Evolutionary conservation across 2,888 invertebrate genomes (phyloP), one percentile per base, ranked within the genome.

Genomic region (Cetonia aurata): DNA sequence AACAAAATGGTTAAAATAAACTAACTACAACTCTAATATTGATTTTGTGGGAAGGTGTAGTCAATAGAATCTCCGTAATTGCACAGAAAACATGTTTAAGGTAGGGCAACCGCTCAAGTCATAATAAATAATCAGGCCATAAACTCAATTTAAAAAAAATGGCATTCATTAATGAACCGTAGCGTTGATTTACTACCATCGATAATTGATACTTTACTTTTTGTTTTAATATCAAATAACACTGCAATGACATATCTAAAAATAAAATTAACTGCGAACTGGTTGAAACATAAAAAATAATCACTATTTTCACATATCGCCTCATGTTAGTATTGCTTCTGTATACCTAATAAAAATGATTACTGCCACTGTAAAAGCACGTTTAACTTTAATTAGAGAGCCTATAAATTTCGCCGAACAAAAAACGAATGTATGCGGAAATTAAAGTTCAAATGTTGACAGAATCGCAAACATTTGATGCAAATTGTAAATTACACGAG

Each of bases 401-500:
- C 41, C 33, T 50, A 65, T 65, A 50, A 65, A 65, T 65, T 65
- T 65, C 17, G n/a, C 19, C 3, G 12, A 37, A 37, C 1, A 65
- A 50, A 65, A 65, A 37, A 65, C 50, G 62, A 65, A 37, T 65
- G 50, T 41, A 50, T 17, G 41, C 17, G 62, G 41, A 65, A 65
- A 65, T 37, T 65, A 65, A 65, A 50, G 62, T 50, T 65, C 62
- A 65, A 65, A 41, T 50, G 50, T 48, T 50, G 62, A 65, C 33
- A 37, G 62, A 65, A 37, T 65, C 50, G 33, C 50, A 65, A 65
- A 41, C 50, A 65, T 65, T 52, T 50, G 50, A 65, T 65, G 62
- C 50, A 65, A 65, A 65, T 65, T 65, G 62, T 65, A 33, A 65
- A 65, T 65, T 65, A 50, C 62, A 65, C 62, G 62, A 65, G 62